Conservation (phyloP, 2,113 vertebrate species). For the Spermophilus dauricus region DNA sequence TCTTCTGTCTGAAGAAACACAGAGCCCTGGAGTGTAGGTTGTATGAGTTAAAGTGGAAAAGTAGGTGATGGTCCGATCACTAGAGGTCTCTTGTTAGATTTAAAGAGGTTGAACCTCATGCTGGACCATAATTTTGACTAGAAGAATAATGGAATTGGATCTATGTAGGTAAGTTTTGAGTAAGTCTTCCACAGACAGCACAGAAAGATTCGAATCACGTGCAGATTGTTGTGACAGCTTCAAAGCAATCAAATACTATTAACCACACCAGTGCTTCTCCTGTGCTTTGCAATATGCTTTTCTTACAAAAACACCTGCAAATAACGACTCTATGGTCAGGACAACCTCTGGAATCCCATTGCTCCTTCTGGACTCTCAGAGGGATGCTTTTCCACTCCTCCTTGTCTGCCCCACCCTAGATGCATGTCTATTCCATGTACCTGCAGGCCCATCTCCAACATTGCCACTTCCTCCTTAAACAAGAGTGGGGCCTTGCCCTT, state of each 20-base stretch:
- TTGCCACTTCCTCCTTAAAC: not conserved
- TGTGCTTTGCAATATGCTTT: not conserved
- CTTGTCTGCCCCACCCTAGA: not conserved
- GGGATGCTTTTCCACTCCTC: fast-evolving
- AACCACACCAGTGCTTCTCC: not conserved
- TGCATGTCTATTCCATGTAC: not conserved
- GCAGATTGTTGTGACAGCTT: not conserved
- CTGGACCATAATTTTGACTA: not conserved
- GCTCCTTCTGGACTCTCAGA: not conserved
- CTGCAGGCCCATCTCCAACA: not conserved
- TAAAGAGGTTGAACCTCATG: not conserved
- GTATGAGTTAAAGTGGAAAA: not conserved
- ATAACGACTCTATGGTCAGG: not conserved
- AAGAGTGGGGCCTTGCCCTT: not conserved
- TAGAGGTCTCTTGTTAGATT: not conserved
- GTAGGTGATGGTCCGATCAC: not conserved
- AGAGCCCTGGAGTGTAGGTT: not conserved
- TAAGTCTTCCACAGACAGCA: not conserved
- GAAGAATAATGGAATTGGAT: not conserved
- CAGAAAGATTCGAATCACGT: not conserved
- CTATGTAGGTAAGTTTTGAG: not conserved
- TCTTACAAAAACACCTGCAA: not conserved
- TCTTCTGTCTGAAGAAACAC: not conserved
- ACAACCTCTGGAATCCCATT: not conserved
- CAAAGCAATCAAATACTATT: not conserved